Percentiles rank a stretch among this genome's conserved stretches.
These are phyloP conservation scores for Papilio helenus DNA, from an alignment of 1,140 invertebrate species.

Conservation along the genomic window DNA sequence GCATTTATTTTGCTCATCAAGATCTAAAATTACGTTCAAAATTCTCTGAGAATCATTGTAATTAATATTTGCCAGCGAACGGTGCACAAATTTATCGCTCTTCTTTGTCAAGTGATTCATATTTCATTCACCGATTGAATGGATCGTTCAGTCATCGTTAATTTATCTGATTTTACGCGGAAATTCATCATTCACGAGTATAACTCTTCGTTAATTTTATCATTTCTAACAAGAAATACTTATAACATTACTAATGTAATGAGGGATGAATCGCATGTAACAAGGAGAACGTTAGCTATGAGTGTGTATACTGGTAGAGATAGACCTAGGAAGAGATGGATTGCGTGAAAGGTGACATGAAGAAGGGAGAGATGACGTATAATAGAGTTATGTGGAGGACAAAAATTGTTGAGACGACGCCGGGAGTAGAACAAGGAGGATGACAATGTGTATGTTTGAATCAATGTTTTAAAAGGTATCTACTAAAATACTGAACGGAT, in stretches of 20 bases:
- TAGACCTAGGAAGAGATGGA: too few species aligned
- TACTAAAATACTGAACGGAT: too few species aligned
- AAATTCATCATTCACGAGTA: conserved; percentile 6
- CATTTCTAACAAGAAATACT: not conserved
- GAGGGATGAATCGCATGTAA: too few species aligned
- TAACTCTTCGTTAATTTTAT: not conserved
- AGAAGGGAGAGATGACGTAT: too few species aligned
- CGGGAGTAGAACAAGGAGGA: too few species aligned
- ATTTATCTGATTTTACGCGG: conserved; percentile 5
- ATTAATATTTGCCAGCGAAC: conserved; percentile 25
- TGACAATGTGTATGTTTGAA: too few species aligned
- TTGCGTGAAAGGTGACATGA: too few species aligned
- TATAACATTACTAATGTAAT: not conserved
- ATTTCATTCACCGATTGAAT: conserved; percentile 27
- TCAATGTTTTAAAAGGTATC: too few species aligned
- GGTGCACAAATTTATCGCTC: conserved; percentile 15
- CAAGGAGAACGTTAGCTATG: too few species aligned
- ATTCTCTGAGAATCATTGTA: conserved; percentile 1
- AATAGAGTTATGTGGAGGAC: too few species aligned
- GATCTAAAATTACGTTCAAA: conserved; percentile 10
- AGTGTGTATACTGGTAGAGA: too few species aligned
- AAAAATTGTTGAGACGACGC: too few species aligned
- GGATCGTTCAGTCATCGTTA: conserved; percentile 28
- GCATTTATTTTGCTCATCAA: not conserved
- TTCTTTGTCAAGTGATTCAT: conserved; percentile 26